Evolutionary conservation across 2,113 vertebrate species (phyloP).

Genomic region (Todiramphus saurophagus): DNA sequence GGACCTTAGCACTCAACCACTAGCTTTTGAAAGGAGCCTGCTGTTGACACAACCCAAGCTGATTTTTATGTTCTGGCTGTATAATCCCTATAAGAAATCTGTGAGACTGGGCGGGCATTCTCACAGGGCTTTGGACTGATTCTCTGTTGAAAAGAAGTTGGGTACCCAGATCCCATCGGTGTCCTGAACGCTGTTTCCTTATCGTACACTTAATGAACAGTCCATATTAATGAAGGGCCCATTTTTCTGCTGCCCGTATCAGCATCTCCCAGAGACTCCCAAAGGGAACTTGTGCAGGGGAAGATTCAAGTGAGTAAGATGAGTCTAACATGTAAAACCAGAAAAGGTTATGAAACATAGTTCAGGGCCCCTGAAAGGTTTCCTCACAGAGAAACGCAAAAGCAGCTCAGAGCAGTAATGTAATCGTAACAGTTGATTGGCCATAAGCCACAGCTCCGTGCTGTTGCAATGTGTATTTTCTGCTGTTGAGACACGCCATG

Average conservation of each 20-base stretch:
- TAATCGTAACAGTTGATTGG: constrained; percentile 51
- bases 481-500: constrained; percentile 52
- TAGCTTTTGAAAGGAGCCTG: neutral
- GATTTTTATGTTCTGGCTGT: neutral
- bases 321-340: constrained; percentile 29
- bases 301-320: neutral
- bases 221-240: accelerated
- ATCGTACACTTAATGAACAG: accelerated
- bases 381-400: neutral
- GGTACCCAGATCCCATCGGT: neutral
- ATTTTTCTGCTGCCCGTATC: neutral
- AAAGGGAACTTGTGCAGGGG: neutral
- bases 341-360: constrained; percentile 49
- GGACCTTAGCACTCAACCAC: neutral
- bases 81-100: neutral
- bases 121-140: neutral
- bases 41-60: neutral
- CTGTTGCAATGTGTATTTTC: constrained; percentile 51
- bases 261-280: neutral
- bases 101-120: neutral
- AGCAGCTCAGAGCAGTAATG: neutral
- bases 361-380: constrained; percentile 25
- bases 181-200: neutral
- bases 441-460: neutral
- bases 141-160: neutral